Evolutionary conservation across 2,113 vertebrate genomes (phyloP).

Genomic region (Corythornis madagascariensis): DNA sequence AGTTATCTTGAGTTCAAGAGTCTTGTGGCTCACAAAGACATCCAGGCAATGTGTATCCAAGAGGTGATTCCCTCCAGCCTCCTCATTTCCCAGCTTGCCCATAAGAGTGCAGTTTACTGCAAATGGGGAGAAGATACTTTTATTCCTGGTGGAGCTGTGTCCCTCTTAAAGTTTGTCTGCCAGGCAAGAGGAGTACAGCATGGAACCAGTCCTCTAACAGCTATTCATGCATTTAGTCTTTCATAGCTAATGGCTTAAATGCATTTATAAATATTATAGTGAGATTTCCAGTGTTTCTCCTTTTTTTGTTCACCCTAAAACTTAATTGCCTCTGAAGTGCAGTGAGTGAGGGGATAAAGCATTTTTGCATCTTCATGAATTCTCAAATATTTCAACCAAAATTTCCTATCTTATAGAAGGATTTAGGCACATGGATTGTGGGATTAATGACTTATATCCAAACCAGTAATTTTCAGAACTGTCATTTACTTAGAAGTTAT

Average conservation of each 20-base stretch:
- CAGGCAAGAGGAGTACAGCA: background rate
- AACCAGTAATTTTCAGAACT: background rate
- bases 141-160: background rate
- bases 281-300: background rate
- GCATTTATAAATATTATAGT: background rate
- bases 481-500: background rate
- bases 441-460: background rate
- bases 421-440: background rate
- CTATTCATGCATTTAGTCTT: background rate
- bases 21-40: accelerated
- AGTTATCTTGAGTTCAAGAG: background rate
- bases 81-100: background rate
- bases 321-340: background rate
- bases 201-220: background rate
- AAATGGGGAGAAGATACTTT: background rate
- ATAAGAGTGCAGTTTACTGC: background rate
- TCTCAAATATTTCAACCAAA: background rate
- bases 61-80: background rate
- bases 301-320: background rate
- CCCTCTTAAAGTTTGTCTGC: background rate
- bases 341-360: background rate
- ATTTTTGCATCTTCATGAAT: background rate
- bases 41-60: background rate
- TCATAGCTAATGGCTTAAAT: background rate
- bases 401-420: background rate